A percentile compares a stretch with the other conserved stretches of the same genome.
Conservation (phyloP, 2,888 invertebrate genomes). For the Holacanthella duospinosa region DNA sequence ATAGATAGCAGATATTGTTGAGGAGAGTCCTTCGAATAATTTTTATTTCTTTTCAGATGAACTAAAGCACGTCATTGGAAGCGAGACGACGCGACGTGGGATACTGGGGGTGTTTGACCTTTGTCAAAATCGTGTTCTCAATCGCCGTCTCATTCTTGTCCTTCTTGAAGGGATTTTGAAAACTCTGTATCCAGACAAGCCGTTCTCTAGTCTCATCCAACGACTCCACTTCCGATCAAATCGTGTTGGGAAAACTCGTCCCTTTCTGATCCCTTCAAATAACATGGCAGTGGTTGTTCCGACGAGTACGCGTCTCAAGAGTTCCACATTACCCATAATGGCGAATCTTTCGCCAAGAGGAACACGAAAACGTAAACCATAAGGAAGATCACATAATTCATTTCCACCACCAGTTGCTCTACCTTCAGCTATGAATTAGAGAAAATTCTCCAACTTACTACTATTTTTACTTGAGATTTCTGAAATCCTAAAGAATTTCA, state of each 20-base stretch:
- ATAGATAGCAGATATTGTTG: too few relatives aligned
- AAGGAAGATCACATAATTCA: too few relatives aligned
- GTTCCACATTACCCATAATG: conserved; percentile 12
- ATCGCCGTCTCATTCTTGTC: conserved; percentile 70
- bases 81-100: conserved; percentile 73
- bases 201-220: conserved; percentile 58
- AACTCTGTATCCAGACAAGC: conserved; percentile 68
- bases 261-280: conserved; percentile 29
- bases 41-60: conserved; percentile 53
- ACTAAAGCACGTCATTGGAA: conserved; percentile 76
- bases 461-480: too few relatives aligned
- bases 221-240: conserved; percentile 54
- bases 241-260: conserved; percentile 32
- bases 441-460: too few relatives aligned
- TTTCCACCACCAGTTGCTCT: too few relatives aligned
- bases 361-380: conserved; percentile 24
- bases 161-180: conserved; percentile 69
- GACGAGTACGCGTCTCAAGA: not conserved
- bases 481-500: too few relatives aligned
- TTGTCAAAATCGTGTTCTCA: conserved; percentile 74
- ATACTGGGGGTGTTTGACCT: conserved; percentile 73
- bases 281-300: conserved; percentile 8
- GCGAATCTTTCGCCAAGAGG: conserved; percentile 31
- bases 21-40: too few relatives aligned
- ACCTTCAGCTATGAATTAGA: too few relatives aligned